Evolutionary conservation across 2,888 invertebrate genomes (phyloP).

Genomic region (Latrodectus hesperus): DNA sequence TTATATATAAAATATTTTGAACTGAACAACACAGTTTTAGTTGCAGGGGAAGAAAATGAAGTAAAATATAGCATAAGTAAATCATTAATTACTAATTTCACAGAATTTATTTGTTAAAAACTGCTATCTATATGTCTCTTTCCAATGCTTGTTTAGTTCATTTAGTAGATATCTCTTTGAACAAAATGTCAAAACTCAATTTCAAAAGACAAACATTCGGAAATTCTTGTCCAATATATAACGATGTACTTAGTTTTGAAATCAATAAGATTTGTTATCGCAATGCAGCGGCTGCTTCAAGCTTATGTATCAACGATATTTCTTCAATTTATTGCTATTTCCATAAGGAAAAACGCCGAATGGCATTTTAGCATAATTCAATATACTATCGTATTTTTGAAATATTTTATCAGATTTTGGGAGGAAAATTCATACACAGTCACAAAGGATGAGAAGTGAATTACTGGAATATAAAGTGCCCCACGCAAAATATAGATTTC

Average conservation of each 20-base stretch:
- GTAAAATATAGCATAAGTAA: no score
- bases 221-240: slow-evolving; percentile 15
- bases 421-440: slow-evolving; percentile 24
- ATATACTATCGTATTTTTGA: slow-evolving; percentile 48
- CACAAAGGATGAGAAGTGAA: slow-evolving; percentile 3
- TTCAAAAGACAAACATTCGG: not conserved
- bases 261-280: slow-evolving; percentile 50
- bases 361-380: slow-evolving; percentile 30
- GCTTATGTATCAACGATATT: slow-evolving; percentile 24
- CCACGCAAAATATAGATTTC: slow-evolving; percentile 20
- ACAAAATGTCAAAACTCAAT: slow-evolving; percentile 12
- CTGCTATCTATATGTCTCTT: not conserved
- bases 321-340: slow-evolving; percentile 40
- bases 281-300: not conserved
- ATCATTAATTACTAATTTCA: no score
- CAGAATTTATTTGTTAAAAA: no score
- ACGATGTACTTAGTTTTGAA: slow-evolving; percentile 5
- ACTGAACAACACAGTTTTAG: no score
- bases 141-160: not conserved
- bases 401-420: slow-evolving; percentile 29
- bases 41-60: no score
- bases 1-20: no score
- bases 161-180: not conserved
- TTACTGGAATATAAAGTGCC: slow-evolving; percentile 12
- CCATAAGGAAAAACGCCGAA: slow-evolving; percentile 3